Evolutionary conservation across 2,888 invertebrate genomes (phyloP), one percentile per base, ranked within the genome.

Genomic region (Zaprionus bogoriensis): DNA sequence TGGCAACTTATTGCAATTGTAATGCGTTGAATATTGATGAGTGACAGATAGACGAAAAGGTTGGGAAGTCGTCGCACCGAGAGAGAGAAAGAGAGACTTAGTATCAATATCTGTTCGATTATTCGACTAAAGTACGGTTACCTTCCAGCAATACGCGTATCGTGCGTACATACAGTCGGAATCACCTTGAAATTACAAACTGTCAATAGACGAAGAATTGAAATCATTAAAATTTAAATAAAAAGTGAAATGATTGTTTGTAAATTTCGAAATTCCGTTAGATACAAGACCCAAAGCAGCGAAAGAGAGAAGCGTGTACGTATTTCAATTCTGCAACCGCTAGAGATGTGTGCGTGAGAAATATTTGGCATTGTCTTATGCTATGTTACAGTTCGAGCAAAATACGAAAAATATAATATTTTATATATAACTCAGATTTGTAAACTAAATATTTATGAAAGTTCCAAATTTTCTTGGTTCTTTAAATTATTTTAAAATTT

Each of bases 21-120:
- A 83, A 87, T 86, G 82, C 87, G 82, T 80, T 83, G 82, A 83
- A 83, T 83, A 87, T 83, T 87, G 72, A 83, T 83, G 87, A 53
- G 67, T 45, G 44, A 45, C 54, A 63, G 60, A 57, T 51, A 67
- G 50, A 47, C 54, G 10, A 39, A 67, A 17, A 27, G 53, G 57
- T 28, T 55, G 39, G 45, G 5, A 19, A 45, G 28, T 32, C 32
- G 22, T 10, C 42, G 27, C 12, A 59, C 5, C 23, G 10, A 44
- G 10, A 45, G 7, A 50, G 41, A 22, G 7, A 17, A 12, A 22
- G 46, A 32, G 32, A 53, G 36, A 58, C 72, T 32, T 47, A 67
- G 27, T 51, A 42, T 36, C 36, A 45, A 45, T 63, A 63, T 47
- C 23, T 38, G 9, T 36, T 36, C n/a, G n/a, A n/a, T n/a, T n/a